Conservation (phyloP, 2,888 invertebrate species). For the Laothoe populi region DNA sequence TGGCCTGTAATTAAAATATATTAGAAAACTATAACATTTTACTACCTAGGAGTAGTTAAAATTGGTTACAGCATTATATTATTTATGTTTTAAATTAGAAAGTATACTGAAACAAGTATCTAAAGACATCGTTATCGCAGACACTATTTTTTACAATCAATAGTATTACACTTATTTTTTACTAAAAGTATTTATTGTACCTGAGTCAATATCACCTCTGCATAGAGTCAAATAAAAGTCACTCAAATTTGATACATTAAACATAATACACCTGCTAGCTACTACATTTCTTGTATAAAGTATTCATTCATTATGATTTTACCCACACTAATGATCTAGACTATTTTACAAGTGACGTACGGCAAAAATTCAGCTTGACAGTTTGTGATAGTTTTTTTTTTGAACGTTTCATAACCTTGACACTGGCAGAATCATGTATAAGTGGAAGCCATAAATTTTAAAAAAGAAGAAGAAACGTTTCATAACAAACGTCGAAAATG, state of each 20-base stretch:
- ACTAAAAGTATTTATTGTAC: constrained; percentile 11
- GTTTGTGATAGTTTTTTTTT: no score
- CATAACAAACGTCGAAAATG: no score
- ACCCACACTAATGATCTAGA: no score
- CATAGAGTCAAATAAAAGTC: constrained; percentile 24
- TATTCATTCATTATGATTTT: no score
- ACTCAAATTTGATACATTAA: neutral
- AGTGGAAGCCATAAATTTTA: no score
- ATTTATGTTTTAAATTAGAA: constrained; percentile 1
- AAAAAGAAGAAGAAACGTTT: no score
- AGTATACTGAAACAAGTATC: constrained; percentile 7
- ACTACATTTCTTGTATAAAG: neutral
- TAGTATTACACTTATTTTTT: constrained; percentile 9
- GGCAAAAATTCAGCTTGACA: no score
- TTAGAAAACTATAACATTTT: constrained; percentile 22
- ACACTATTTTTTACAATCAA: neutral
- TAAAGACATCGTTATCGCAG: constrained; percentile 6
- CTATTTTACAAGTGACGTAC: no score
- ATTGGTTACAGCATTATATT: neutral
- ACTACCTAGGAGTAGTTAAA: constrained; percentile 13
- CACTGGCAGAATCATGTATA: no score
- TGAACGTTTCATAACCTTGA: no score
- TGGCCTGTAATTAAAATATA: constrained; percentile 19
- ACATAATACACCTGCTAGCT: no score
- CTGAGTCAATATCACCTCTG: constrained; percentile 17